A percentile compares a stretch with the other conserved stretches of the same genome.
phyloP scores from a whole-genome alignment of 2,888 invertebrate genomes.

The Mesodorylaimus sp. region DNA sequence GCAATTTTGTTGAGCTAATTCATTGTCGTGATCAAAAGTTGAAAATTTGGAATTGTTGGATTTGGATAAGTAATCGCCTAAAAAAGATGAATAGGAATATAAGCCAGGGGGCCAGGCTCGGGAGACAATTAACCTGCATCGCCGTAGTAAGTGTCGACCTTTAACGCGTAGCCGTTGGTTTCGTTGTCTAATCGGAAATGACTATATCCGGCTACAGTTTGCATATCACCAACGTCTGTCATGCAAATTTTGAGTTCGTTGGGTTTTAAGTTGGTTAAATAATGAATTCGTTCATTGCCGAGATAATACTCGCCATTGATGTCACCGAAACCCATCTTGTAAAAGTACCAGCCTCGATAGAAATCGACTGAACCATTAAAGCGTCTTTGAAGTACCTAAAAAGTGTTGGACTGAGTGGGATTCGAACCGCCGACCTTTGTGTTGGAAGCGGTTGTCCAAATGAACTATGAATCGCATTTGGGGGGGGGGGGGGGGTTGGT shows the following conservation, averaged over 20 bases:
- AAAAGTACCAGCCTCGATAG: slow-evolving; percentile 11
- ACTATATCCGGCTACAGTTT: slow-evolving; percentile 9
- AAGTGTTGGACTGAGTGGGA: no score
- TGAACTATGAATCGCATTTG: no score
- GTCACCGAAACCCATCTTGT: slow-evolving; percentile 12
- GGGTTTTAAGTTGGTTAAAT: slow-evolving; percentile 9
- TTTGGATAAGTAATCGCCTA: slow-evolving; percentile 11
- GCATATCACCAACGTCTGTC: slow-evolving; percentile 10
- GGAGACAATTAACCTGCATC: slow-evolving; percentile 7
- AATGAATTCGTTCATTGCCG: slow-evolving; percentile 10
- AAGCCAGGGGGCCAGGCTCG: background rate
- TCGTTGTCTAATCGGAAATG: slow-evolving; percentile 10
- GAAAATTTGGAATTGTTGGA: slow-evolving; percentile 10
- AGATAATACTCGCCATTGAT: slow-evolving; percentile 9
- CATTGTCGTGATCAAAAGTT: slow-evolving; percentile 11
- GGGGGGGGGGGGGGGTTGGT: no score
- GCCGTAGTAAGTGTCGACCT: slow-evolving; percentile 11
- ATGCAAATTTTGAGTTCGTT: slow-evolving; percentile 10
- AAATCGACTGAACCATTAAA: slow-evolving; percentile 10
- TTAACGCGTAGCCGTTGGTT: slow-evolving; percentile 2
- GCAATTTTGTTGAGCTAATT: slow-evolving; percentile 11
- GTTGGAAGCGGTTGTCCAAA: no score
- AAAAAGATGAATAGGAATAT: background rate
- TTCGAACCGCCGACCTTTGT: no score
- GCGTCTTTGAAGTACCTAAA: slow-evolving; percentile 6